Conservation (phyloP, 1,140 invertebrate species). For the Maconellicoccus hirsutus region DNA sequence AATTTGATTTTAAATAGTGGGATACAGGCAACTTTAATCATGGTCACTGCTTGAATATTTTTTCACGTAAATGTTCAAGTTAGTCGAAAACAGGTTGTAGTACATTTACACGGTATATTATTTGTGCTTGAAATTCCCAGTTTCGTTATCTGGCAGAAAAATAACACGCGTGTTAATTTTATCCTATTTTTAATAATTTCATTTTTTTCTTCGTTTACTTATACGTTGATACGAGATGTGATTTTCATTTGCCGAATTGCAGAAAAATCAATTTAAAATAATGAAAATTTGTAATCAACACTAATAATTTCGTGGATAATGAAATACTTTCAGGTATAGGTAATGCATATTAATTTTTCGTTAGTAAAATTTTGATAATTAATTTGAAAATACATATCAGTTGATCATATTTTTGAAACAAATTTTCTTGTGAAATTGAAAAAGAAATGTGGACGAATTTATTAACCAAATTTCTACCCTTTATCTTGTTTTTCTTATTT, state of each 20-base stretch:
- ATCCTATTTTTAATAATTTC: background rate
- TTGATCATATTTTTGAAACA: too few species aligned
- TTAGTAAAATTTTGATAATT: too few species aligned
- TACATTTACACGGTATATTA: background rate
- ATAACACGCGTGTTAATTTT: background rate
- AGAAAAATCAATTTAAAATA: background rate
- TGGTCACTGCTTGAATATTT: slow-evolving; percentile 3
- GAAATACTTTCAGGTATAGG: slow-evolving; percentile 2
- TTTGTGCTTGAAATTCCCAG: background rate
- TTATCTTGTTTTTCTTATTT: too few species aligned
- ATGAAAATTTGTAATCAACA: background rate
- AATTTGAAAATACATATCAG: too few species aligned
- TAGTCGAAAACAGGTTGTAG: slow-evolving; percentile 8
- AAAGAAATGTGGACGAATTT: too few species aligned
- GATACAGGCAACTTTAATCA: background rate
- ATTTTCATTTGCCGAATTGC: background rate
- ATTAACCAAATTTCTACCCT: too few species aligned
- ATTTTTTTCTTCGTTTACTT: background rate
- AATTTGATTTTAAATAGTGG: slow-evolving; percentile 9
- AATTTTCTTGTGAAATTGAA: too few species aligned
- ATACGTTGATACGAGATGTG: background rate
- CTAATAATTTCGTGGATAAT: background rate
- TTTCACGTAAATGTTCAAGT: background rate
- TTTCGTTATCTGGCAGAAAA: background rate
- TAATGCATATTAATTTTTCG: background rate